Evolutionary conservation across 1,140 invertebrate genomes (phyloP).

Genomic region (Monochamus saltuarius): DNA sequence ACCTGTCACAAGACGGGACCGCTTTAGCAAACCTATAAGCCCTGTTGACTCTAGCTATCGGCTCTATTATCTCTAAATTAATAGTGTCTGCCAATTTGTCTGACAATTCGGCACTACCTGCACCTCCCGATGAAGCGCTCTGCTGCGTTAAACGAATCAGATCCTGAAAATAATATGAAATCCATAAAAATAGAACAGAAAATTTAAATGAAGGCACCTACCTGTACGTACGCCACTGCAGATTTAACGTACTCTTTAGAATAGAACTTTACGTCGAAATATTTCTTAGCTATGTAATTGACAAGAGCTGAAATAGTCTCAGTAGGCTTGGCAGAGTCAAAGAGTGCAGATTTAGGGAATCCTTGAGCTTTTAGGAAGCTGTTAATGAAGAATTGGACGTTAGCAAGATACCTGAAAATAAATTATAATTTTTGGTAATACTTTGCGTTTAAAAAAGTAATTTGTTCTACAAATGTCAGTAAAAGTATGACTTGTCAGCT

Average conservation of each 20-base stretch:
- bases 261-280: conserved; percentile 70
- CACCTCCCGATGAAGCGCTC: conserved; percentile 57
- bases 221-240: conserved; percentile 68
- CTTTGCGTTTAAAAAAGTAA: too few relatives aligned
- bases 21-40: conserved; percentile 72
- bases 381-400: conserved; percentile 70
- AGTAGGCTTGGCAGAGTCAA: conserved; percentile 67
- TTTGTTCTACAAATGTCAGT: too few relatives aligned
- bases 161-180: conserved; percentile 55
- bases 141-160: conserved; percentile 67
- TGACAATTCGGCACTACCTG: conserved; percentile 64
- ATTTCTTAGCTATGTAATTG: conserved; percentile 68
- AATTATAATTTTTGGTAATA: too few relatives aligned
- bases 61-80: conserved; percentile 77
- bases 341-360: conserved; percentile 68
- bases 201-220: conserved; percentile 37
- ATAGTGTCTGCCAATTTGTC: conserved; percentile 74
- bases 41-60: conserved; percentile 71
- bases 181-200: not conserved
- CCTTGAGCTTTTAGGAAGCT: conserved; percentile 74
- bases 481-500: too few relatives aligned
- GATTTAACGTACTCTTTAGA: conserved; percentile 73
- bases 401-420: conserved; percentile 65
- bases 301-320: conserved; percentile 66
- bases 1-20: conserved; percentile 68